Evolutionary conservation across 2,797 vertebrate genomes (phyloP), one percentile per base, ranked within the genome.

Genomic region (Lycodopsis pacificus): DNA sequence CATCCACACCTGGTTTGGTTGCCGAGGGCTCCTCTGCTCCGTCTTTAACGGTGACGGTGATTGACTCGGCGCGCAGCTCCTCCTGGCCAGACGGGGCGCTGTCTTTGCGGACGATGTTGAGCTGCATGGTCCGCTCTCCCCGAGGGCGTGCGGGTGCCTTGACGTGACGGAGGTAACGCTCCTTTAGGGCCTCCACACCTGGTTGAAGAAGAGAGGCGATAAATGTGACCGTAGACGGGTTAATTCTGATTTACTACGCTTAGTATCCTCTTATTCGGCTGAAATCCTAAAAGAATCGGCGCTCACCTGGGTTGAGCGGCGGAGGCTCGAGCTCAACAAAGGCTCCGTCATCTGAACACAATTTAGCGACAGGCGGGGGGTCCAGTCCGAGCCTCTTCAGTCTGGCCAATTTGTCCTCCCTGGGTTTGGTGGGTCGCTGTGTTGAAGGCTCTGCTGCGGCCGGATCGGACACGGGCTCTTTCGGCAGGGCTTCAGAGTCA

Each of bases 141-240:
- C 93, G 94, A 30, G 94, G 77, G 4, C 93, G 95, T 0, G 65
- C 42, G 0, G 91, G 88, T 0, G 91, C 86, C 34, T 96, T 88
- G 14, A 94, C 64, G 10, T 99, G 98, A 51, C 96, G 97, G 71
- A 97, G 91, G 92, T 98, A 99, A 14, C 98, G 97, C 57, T 96
- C 91, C 85, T 98, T 99, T 85, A 99, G 86, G 32, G 97, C 96
- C 94, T 97, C 96, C 38, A 99, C 76, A 25, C 97, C 98, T 99
- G 83, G 46, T 62, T 22, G 7, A 54, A 32, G 30, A 56, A 56
- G 2, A 70, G 25, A 30, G 11, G 12, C 25, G 2, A 69, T 54
- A 14, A 1, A 53, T 0, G 30, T 32, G 3, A 20, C 2, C 15
- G 7, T 15, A 11, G 12, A 11, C 3, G 0, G 2, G 64, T 68